Conservation (phyloP, 2,113 vertebrate genomes). For the Periophthalmus modestus region DNA sequence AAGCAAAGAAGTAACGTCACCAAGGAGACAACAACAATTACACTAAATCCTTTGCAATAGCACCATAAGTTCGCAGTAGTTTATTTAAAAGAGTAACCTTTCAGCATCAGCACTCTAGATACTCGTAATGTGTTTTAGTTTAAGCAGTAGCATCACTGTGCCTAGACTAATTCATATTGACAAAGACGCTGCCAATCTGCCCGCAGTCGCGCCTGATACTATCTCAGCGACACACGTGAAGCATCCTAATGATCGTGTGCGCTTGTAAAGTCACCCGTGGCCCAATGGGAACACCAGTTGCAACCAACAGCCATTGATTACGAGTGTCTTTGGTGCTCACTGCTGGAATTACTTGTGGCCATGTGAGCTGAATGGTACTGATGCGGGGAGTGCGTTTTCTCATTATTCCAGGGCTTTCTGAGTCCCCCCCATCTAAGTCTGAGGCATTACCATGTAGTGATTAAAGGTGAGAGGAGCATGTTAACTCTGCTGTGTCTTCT, state of each 20-base stretch:
- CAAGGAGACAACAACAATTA: too few relatives aligned
- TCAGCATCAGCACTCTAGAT: constrained; percentile 24
- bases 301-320: constrained; percentile 56
- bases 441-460: constrained; percentile 65
- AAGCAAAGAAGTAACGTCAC: too few relatives aligned
- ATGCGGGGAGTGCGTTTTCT: constrained; percentile 26
- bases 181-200: constrained; percentile 43
- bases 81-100: not conserved
- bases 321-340: constrained; percentile 41
- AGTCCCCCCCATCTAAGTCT: constrained; percentile 42
- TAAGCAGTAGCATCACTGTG: constrained; percentile 24
- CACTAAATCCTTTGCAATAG: not conserved
- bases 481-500: constrained; percentile 60
- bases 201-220: constrained; percentile 49
- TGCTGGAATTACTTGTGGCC: constrained; percentile 44
- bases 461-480: constrained; percentile 70
- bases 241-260: constrained; percentile 56
- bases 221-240: constrained; percentile 49
- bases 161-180: constrained; percentile 58
- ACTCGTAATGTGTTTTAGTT: constrained; percentile 17
- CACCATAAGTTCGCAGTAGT: not conserved
- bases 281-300: constrained; percentile 38
- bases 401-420: constrained; percentile 61
- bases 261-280: constrained; percentile 28
- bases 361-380: constrained; percentile 44